Evolutionary conservation across 2,113 vertebrate species (phyloP).

Genomic region (Aphyosemion australe): DNA sequence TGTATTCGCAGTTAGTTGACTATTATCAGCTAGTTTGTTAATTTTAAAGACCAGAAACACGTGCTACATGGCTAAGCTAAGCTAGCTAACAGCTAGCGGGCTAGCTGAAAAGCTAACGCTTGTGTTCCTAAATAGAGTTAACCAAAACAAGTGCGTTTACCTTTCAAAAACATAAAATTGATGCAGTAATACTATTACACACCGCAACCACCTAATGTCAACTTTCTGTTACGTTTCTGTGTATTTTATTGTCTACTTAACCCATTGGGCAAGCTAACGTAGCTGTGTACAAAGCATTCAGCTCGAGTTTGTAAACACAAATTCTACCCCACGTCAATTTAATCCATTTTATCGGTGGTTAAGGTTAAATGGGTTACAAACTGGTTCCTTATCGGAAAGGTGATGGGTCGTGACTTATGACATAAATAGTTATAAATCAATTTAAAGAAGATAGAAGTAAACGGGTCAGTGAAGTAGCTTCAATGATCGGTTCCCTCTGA

Average conservation of each 20-base stretch:
- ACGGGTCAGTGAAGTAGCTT: background rate
- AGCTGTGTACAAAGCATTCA: slow-evolving; percentile 17
- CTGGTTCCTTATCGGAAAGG: background rate
- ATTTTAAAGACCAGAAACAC: slow-evolving; percentile 71
- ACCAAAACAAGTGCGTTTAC: background rate
- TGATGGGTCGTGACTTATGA: background rate
- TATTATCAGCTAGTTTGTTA: slow-evolving; percentile 42
- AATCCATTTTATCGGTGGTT: background rate
- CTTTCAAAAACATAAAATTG: background rate
- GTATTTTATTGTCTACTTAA: slow-evolving; percentile 13
- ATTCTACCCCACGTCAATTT: slow-evolving; percentile 1
- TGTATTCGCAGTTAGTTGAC: background rate
- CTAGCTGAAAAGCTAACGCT: slow-evolving; percentile 25
- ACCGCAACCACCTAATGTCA: background rate
- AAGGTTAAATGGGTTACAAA: background rate
- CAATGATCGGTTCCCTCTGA: slow-evolving; percentile 11
- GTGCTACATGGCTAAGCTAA: slow-evolving; percentile 76
- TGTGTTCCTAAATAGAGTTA: background rate
- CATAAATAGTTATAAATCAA: background rate
- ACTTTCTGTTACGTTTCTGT: background rate
- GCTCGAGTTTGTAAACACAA: slow-evolving; percentile 63
- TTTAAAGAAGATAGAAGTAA: slow-evolving; percentile 5
- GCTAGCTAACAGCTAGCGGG: slow-evolving; percentile 46
- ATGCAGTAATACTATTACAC: background rate
- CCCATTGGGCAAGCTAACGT: slow-evolving; percentile 37